Percentiles rank a stretch among this genome's conserved stretches.
Evolutionary conservation across 2,797 vertebrate genomes (phyloP).

Genomic region (Astyanax mexicanus): DNA sequence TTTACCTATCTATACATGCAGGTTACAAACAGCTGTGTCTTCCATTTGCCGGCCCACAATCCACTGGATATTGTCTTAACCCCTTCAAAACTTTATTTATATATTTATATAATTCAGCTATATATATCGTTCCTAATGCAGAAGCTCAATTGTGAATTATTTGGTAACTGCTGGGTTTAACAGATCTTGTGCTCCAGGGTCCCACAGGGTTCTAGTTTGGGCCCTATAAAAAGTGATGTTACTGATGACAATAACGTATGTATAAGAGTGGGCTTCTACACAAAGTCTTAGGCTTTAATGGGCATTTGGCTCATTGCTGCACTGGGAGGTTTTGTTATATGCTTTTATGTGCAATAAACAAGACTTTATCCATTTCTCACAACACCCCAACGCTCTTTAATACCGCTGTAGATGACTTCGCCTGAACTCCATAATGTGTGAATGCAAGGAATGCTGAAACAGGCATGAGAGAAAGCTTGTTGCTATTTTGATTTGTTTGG

Average conservation of each 20-base stretch:
- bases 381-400: background rate
- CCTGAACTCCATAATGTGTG: slow-evolving; percentile 58
- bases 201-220: too few relatives aligned
- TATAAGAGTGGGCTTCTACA: too few relatives aligned
- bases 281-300: too few relatives aligned
- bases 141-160: too few relatives aligned
- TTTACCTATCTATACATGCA: background rate
- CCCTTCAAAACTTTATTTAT: too few relatives aligned
- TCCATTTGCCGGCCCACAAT: slow-evolving; percentile 3
- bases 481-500: slow-evolving; percentile 70
- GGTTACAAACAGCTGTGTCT: background rate
- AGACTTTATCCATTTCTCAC: background rate
- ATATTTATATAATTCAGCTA: too few relatives aligned
- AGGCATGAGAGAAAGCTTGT: slow-evolving; percentile 68
- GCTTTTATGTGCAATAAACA: background rate
- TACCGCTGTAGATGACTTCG: slow-evolving; percentile 46
- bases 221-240: too few relatives aligned
- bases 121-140: too few relatives aligned
- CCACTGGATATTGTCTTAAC: too few relatives aligned
- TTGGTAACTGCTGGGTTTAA: too few relatives aligned
- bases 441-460: slow-evolving; percentile 67
- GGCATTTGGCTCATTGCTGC: background rate
- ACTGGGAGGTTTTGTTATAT: background rate
- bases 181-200: too few relatives aligned
- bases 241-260: too few relatives aligned